A percentile compares a stretch with the other conserved stretches of the same genome.
Conservation (phyloP, 2,797 vertebrate species). For the Coluber constrictor region DNA sequence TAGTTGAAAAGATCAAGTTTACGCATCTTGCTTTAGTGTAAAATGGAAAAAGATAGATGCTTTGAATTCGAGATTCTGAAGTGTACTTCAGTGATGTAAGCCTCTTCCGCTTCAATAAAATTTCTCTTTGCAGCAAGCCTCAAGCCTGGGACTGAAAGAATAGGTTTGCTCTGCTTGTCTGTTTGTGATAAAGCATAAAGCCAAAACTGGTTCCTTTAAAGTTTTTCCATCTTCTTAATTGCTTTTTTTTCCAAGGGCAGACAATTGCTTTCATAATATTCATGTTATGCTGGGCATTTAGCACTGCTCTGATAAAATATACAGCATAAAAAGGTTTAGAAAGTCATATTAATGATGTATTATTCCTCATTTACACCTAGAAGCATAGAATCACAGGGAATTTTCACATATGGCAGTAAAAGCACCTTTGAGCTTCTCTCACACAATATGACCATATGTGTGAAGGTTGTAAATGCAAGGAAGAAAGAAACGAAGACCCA, state of each 20-base stretch:
- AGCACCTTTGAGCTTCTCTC: not conserved
- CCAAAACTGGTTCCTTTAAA: conserved; percentile 17
- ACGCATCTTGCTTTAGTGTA: conserved; percentile 13
- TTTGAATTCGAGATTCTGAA: conserved; percentile 34
- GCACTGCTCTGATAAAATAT: not conserved
- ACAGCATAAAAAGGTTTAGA: conserved; percentile 1
- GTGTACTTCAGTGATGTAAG: conserved; percentile 19
- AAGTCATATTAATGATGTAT: conserved; percentile 16
- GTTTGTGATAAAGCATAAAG: conserved; percentile 23
- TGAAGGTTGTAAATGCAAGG: conserved; percentile 7
- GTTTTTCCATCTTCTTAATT: conserved; percentile 19
- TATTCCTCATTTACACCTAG: conserved; percentile 15
- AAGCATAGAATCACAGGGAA: not conserved
- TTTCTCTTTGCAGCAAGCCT: conserved; percentile 9
- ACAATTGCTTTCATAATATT: conserved; percentile 15
- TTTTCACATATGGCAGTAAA: conserved; percentile 16
- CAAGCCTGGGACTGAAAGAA: not conserved
- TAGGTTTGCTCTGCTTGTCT: conserved; percentile 3
- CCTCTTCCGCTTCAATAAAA: conserved; percentile 11
- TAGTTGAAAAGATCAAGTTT: conserved; percentile 12
- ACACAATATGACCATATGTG: not conserved
- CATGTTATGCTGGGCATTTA: conserved; percentile 4
- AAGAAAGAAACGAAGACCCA: not conserved
- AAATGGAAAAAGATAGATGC: conserved; percentile 13
- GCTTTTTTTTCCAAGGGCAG: conserved; percentile 7